Conservation (phyloP, 1,140 invertebrate species). For the Trissolcus basalis region DNA sequence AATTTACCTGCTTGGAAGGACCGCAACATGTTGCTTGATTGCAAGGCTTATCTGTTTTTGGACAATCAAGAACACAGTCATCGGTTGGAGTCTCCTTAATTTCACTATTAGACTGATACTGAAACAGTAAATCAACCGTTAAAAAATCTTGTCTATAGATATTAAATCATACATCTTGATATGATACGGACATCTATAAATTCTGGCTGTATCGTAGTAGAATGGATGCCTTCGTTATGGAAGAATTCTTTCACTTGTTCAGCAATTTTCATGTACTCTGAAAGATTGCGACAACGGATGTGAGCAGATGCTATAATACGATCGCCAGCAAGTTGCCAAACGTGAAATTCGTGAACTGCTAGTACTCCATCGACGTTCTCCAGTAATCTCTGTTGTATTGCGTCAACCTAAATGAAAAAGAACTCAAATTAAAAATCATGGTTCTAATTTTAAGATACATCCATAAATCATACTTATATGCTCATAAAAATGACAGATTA, state of each 20-base stretch:
- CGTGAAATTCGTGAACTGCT: slow-evolving; percentile 95
- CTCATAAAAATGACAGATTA: no score
- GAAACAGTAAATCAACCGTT: slow-evolving; percentile 2
- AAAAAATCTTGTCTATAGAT: neutral
- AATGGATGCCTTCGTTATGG: slow-evolving; percentile 93
- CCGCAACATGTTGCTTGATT: slow-evolving; percentile 90
- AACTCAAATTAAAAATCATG: no score
- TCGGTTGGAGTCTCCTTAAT: slow-evolving; percentile 76
- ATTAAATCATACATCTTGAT: slow-evolving; percentile 11
- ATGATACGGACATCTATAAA: slow-evolving; percentile 84
- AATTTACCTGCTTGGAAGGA: slow-evolving; percentile 80
- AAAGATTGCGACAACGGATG: slow-evolving; percentile 91
- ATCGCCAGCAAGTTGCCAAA: slow-evolving; percentile 95
- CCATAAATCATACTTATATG: no score
- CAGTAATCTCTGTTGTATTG: slow-evolving; percentile 88
- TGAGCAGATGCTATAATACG: slow-evolving; percentile 95
- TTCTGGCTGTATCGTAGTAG: slow-evolving; percentile 95
- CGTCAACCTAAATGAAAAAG: slow-evolving; percentile 81
- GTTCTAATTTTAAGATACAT: no score
- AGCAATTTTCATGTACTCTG: slow-evolving; percentile 93
- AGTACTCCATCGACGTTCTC: slow-evolving; percentile 92
- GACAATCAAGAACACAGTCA: slow-evolving; percentile 90
- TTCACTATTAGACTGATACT: slow-evolving; percentile 76
- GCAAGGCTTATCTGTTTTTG: slow-evolving; percentile 88
- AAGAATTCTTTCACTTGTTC: slow-evolving; percentile 97